Conservation (phyloP, 2,888 invertebrate genomes). For the Acrobasis suavella region DNA sequence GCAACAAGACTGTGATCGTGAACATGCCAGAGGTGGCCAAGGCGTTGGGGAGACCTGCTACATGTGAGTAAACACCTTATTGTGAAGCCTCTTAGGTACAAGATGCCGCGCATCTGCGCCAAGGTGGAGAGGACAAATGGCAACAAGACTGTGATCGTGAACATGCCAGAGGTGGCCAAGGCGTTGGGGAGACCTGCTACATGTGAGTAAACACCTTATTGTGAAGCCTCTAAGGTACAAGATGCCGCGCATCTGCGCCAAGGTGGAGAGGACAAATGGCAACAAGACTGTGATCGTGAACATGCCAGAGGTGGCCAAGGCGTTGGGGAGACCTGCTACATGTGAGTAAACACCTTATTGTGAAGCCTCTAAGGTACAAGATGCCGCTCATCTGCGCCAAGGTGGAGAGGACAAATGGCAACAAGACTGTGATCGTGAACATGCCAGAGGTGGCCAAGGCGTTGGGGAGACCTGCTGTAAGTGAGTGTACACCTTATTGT, state of each 20-base stretch:
- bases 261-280: constrained; percentile 99
- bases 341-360: constrained; percentile 83
- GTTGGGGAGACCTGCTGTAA: constrained; percentile 97
- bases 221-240: constrained; percentile 84
- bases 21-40: constrained; percentile 99
- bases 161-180: constrained; percentile 99
- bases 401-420: constrained; percentile 99
- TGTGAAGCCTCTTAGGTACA: constrained; percentile 81
- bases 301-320: constrained; percentile 99
- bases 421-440: constrained; percentile 99
- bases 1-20: constrained; percentile 99
- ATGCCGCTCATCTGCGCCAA: constrained; percentile 99
- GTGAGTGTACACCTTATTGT: constrained; percentile 78
- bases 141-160: constrained; percentile 99
- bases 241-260: constrained; percentile 99
- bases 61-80: constrained; percentile 85
- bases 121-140: constrained; percentile 99
- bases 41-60: constrained; percentile 97
- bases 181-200: constrained; percentile 98
- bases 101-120: constrained; percentile 99
- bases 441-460: constrained; percentile 99
- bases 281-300: constrained; percentile 99
- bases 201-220: constrained; percentile 83
- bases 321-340: constrained; percentile 97
- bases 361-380: constrained; percentile 85